Evolutionary conservation across 2,113 vertebrate species (phyloP), one percentile per base, ranked within the genome.

Genomic region (Tachycineta bicolor): DNA sequence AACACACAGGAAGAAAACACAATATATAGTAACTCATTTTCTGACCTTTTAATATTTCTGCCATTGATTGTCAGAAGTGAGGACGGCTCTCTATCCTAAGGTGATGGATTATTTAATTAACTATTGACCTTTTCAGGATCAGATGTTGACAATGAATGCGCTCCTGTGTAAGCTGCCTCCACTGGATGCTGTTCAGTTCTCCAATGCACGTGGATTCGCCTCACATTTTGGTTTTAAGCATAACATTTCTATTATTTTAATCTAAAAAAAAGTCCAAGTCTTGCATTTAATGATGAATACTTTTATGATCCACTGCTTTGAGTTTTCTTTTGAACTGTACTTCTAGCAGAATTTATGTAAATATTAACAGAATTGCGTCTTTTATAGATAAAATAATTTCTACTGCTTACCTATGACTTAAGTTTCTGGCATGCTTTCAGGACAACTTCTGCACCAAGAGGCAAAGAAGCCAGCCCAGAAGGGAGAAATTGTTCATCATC

Each of bases 71-170:
- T 98, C 97, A 98, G 97, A 98, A 97, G 96, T 97, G 98, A 98
- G 97, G 98, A 98, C 73, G 98, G 98, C 98, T 98, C 98, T 98
- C 98, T 98, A 97, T 99, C 98, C 98, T 98, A 99, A 99, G 98
- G 99, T 99, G 99, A 99, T 99, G 99, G 99, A 99, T 99, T 99
- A 99, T 99, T 99, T 99, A 99, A 99, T 99, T 99, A 99, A 99
- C 99, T 99, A 98, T 99, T 99, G 99, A 99, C 99, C 99, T 99
- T 99, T 99, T 98, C 98, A 97, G 97, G 97, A 98, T 98, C 98
- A 98, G 98, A 99, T 98, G 98, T 98, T 98, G 98, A 99, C 99
- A 98, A 99, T 98, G 98, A 98, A 98, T 98, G 98, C 87, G 89
- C 97, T 98, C 98, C 98, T 98, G 96, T 98, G 98, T 98, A 98